Percentiles rank a stretch among this genome's conserved stretches.
Conservation (phyloP, 2,888 invertebrate species). For the Troilus luridus region DNA sequence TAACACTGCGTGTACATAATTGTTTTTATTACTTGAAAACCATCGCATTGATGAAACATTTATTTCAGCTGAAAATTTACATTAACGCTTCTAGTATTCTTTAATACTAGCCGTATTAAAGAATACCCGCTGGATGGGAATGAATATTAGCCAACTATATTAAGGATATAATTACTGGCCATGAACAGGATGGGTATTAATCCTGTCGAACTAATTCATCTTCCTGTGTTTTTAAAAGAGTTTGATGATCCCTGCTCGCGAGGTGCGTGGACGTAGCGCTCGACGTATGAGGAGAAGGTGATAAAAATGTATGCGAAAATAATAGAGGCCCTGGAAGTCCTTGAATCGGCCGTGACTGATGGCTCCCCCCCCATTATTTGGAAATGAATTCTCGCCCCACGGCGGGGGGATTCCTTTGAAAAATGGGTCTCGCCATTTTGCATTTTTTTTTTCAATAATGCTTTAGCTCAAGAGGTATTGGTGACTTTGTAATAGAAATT, state of each 20-base stretch:
- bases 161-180: not conserved
- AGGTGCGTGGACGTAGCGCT: not conserved
- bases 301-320: conserved; percentile 29
- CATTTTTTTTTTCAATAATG: conserved; percentile 37
- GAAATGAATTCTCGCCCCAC: conserved; percentile 36
- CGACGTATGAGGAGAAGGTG: conserved; percentile 2
- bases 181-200: not conserved
- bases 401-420: conserved; percentile 25
- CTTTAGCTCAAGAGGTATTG: conserved; percentile 7
- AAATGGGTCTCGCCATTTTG: conserved; percentile 45
- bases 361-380: conserved; percentile 26
- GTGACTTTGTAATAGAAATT: not conserved
- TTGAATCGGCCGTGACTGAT: conserved; percentile 47
- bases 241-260: not conserved
- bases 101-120: not conserved
- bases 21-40: no score
- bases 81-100: not conserved
- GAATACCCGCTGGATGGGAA: not conserved
- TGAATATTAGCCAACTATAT: not conserved
- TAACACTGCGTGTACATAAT: no score
- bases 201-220: not conserved
- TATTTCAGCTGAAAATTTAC: no score
- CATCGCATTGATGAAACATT: no score
- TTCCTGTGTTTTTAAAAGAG: conserved; percentile 17
- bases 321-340: conserved; percentile 35